Conservation (phyloP, 2,113 vertebrate species). For the crab-eating macaque (Macaca fascicularis) region DNA sequence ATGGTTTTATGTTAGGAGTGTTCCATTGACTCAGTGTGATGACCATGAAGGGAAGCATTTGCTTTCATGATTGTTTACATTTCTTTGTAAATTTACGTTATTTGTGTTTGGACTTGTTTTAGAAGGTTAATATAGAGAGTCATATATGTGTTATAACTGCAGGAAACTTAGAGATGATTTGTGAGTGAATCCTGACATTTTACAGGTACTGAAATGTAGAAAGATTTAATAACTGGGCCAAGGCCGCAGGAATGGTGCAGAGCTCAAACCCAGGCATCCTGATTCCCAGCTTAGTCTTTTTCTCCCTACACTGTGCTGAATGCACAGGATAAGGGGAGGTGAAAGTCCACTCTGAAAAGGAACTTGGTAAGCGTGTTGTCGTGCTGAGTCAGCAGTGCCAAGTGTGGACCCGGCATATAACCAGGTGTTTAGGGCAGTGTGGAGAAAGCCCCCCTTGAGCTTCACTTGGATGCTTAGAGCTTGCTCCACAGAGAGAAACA, state of each 20-base stretch:
- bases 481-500: not conserved
- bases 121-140: not conserved
- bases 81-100: not conserved
- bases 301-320: rapidly evolving
- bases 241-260: not conserved
- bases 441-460: not conserved
- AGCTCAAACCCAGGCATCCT: not conserved
- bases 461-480: not conserved
- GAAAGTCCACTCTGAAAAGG: not conserved
- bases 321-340: rapidly evolving
- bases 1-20: rapidly evolving
- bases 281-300: not conserved
- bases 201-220: not conserved
- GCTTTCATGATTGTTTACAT: not conserved
- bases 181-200: not conserved
- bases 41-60: not conserved
- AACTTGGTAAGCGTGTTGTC: rapidly evolving
- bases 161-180: not conserved
- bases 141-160: rapidly evolving
- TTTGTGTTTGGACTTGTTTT: not conserved
- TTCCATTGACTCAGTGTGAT: rapidly evolving
- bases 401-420: not conserved
- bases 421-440: not conserved
- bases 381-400: not conserved
- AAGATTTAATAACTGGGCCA: not conserved